Conservation (phyloP, 2,797 vertebrate genomes). For the Echiichthys vipera region DNA sequence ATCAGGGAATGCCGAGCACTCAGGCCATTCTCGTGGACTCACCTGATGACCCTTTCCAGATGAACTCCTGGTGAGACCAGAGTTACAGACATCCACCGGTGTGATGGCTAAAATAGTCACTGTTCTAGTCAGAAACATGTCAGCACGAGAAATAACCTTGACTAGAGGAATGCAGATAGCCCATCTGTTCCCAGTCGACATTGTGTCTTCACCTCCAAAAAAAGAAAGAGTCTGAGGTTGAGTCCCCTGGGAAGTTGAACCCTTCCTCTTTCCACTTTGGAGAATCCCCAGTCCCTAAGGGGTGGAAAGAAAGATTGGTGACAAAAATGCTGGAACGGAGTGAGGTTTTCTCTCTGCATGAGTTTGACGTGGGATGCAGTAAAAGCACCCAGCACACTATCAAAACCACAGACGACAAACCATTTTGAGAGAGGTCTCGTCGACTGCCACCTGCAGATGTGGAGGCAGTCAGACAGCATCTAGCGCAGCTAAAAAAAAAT, state of each 20-base stretch:
- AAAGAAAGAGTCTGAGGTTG: background rate
- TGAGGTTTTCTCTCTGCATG: slow-evolving; percentile 1
- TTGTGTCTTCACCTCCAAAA: background rate
- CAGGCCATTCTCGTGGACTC: slow-evolving; percentile 19
- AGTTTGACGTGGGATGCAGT: slow-evolving; percentile 23
- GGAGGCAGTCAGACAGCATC: background rate
- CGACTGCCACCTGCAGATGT: background rate
- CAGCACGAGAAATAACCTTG: background rate
- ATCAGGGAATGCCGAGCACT: background rate
- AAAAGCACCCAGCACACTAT: slow-evolving; percentile 4
- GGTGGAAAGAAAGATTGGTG: background rate
- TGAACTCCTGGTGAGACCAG: background rate
- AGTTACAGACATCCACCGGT: background rate
- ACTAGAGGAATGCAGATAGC: background rate
- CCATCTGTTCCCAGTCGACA: background rate
- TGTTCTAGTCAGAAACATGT: background rate
- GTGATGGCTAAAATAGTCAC: background rate
- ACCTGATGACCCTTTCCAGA: slow-evolving; percentile 11
- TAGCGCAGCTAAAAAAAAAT: background rate
- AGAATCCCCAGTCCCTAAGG: background rate
- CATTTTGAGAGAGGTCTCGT: background rate
- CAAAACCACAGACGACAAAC: slow-evolving; percentile 1
- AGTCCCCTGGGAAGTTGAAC: background rate
- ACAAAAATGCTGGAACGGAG: background rate
- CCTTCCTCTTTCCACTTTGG: too few species aligned